Evolutionary conservation across 2,888 invertebrate genomes (phyloP), one percentile per base, ranked within the genome.

Genomic region (Temnothorax unifasciatus): DNA sequence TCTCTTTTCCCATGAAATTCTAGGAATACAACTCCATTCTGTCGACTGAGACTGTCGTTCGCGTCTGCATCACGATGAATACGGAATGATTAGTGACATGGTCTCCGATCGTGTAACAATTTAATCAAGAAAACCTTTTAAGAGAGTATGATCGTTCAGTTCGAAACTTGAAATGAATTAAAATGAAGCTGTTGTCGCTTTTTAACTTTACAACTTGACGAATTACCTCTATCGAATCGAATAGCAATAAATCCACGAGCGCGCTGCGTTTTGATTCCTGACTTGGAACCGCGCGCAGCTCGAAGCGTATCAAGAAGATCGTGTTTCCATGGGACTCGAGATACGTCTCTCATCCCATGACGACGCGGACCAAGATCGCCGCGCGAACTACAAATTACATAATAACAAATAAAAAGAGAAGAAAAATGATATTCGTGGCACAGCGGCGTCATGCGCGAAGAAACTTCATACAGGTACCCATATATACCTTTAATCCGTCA

Each of bases 321-420:
- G 90, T 87, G 85, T 92, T 92, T 91, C 92, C 92, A 92, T 92
- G 92, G 86, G 92, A 92, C 71, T 90, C 88, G 71, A 85, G 90
- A 89, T 86, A 73, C 81, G 83, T 85, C 85, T 91, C 87, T 90
- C 81, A 86, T 92, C 92, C 92, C 91, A 91, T 89, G 90, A 87
- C 81, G 81, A 50, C 47, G 63, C 69, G 73, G 47, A 13, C 21
- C 52, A 59, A 29, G 54, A 71, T 13, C 64, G 54, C 9, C 61
- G 38, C 59, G 74, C 54, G 3, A 29, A 8, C 29, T 44, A 83
- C 68, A 52, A 85, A 85, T 83, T 76, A 57, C 21, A 29, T 63
- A 61, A 63, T 44, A 18, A 81, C 29, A 47, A 25, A 44, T 54
- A 29, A 77, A 71, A 71, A 54, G 18, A 25, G 3, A 68, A 68